Evolutionary conservation across 2,113 vertebrate genomes (phyloP).

Genomic region (Syngnathoides biaculeatus): DNA sequence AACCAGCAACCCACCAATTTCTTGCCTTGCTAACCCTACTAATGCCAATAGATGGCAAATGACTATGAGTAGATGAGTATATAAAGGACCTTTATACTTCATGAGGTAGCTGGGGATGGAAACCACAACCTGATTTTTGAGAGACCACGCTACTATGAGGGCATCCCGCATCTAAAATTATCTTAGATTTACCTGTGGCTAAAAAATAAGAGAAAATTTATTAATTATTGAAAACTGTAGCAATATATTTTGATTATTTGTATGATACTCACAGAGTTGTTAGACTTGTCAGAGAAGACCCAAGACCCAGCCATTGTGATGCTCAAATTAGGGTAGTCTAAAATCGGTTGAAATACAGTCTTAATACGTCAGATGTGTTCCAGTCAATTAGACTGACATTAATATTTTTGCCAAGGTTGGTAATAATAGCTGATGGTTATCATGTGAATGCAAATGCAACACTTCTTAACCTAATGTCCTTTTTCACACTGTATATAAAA

Average conservation of each 20-base stretch:
- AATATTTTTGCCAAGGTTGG: too few species aligned
- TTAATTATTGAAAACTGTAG: not conserved
- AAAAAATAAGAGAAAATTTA: not conserved
- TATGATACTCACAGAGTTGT: constrained; percentile 59
- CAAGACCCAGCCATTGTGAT: constrained; percentile 75
- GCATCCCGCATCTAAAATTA: not conserved
- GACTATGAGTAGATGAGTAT: too few species aligned
- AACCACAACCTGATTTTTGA: too few species aligned
- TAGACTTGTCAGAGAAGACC: constrained; percentile 54
- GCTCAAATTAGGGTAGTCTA: constrained; percentile 67
- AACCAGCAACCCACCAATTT: too few species aligned
- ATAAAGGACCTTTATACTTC: too few species aligned
- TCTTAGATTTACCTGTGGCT: not conserved
- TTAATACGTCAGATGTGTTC: not conserved
- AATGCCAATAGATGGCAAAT: too few species aligned
- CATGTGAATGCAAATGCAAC: too few species aligned
- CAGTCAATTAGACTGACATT: too few species aligned
- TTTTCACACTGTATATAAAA: not conserved
- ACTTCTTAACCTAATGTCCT: not conserved
- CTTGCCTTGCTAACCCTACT: too few species aligned
- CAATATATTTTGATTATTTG: not conserved
- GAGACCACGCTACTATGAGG: not conserved
- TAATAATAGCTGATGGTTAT: too few species aligned
- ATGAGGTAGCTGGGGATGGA: too few species aligned
- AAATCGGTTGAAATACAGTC: constrained; percentile 1